phyloP scores from a whole-genome alignment of 64 coral and sea anemone species.

The Montipora sp. region DNA sequence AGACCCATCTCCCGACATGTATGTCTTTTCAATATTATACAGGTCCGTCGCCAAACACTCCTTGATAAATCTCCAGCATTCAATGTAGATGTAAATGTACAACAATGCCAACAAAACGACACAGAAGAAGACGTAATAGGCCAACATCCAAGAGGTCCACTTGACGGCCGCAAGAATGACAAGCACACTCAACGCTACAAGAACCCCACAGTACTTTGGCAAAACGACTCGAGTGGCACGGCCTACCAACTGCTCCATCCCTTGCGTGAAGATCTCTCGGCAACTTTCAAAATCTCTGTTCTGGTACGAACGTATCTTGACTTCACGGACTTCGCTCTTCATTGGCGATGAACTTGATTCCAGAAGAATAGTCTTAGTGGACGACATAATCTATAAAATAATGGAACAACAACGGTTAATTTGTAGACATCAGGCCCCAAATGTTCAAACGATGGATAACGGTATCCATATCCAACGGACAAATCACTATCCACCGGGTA shows the following conservation, averaged over 20 bases:
- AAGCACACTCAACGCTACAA: conserved; percentile 47
- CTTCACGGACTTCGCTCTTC: neutral
- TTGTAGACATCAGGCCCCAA: neutral
- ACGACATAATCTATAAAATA: neutral
- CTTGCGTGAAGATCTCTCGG: conserved; percentile 75
- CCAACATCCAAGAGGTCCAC: conserved; percentile 63
- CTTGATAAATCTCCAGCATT: conserved; percentile 56
- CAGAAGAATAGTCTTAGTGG: neutral
- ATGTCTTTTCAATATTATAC: conserved; percentile 70
- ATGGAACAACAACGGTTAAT: too few species aligned
- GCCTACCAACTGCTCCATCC: conserved; percentile 55
- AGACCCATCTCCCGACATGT: conserved; percentile 62
- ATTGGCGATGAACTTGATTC: neutral
- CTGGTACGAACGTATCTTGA: conserved; percentile 71
- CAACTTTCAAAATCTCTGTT: conserved; percentile 54
- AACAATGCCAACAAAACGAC: conserved; percentile 63
- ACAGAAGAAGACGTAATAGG: conserved; percentile 66
- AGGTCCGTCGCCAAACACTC: conserved; percentile 68
- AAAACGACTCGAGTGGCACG: conserved; percentile 52
- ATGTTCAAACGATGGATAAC: neutral
- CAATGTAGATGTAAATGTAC: conserved; percentile 75
- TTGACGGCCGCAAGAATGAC: conserved; percentile 58
- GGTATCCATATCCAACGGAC: too few species aligned
- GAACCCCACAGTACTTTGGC: conserved; percentile 68
- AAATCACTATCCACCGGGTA: too few species aligned